Evolutionary conservation across 2,888 invertebrate species (phyloP), one percentile per base, ranked within the genome.

Genomic region (Hypolimnas misippus): DNA sequence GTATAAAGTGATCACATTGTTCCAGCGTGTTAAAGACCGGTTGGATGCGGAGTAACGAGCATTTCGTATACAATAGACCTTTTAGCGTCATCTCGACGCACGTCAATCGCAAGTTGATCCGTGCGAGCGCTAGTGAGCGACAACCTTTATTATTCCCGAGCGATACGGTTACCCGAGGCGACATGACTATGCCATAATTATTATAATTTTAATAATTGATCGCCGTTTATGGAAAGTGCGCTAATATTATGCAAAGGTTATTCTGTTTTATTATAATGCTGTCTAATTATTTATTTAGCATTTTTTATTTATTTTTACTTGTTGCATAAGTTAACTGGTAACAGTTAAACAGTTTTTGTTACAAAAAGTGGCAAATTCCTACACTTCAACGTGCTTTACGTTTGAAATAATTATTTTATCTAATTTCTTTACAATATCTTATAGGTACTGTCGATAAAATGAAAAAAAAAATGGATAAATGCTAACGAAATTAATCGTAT

Each of bases 51-150:
- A 76, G 79, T 91, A 90, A 91, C 89, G 90, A 91, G 89, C 85
- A 76, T 82, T 84, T 84, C 84, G 91, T 89, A 91, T 92, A 92
- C 92, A 92, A 92, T 92, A 89, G 91, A 89, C 90, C 92, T 91
- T 90, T 92, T 92, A 92, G 86, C 87, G 92, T 92, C 92, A 90
- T 81, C 82, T 81, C 85, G 82, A 81, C 79, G 81, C 76, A 80
- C 84, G 92, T 92, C 92, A 92, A 90, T 92, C 92, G 81, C 77
- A 69, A 76, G 77, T 77, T 79, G 79, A 78, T 74, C 71, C 70
- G 69, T 70, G n/a, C n/a, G 68, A 68, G 64, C 80, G 76, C 75
- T 76, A 76, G 82, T 86, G 83, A 75, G 79, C 74, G 76, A 73
- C 71, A 68, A 73, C 84, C 86, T 82, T 89, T 89, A 87, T 82